Evolutionary conservation across 2,888 invertebrate species (phyloP), one percentile per base, ranked within the genome.

Genomic region (Melinopterus prodromus): DNA sequence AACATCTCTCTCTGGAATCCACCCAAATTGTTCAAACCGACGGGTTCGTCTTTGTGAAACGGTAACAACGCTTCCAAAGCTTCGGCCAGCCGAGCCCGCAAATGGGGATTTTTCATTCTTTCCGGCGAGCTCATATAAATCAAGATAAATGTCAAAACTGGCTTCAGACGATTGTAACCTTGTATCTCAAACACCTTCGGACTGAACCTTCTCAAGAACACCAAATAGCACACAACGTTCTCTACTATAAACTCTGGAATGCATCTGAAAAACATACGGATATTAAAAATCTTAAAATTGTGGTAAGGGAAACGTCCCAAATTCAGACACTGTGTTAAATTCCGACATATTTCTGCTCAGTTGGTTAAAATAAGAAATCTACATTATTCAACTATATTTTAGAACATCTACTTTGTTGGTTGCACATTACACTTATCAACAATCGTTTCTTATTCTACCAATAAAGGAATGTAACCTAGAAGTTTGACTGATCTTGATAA

Each of bases 241-340:
- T 98, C 98, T 76, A 97, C 90, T 69, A 98, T 91, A 87, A 96
- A 95, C 89, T 99, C 98, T 71, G 98, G 98, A 86, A 98, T 92
- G 87, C 95, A 96, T 86, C 95, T 95, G 88, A 78, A 88, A 87
- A 14, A 77, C 6, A 53, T 71, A 80, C 16, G 36, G 71, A 15
- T 12, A 14, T 75, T 75, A 37, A 75, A 16, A 35, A n/a, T 69
- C 15, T 38, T 38, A 35, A 74, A 16, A 75, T 35, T 3, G 26
- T 26, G 2, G 26, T 26, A 26, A n/a, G n/a, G n/a, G n/a, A n/a
- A n/a, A n/a, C n/a, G n/a, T n/a, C n/a, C n/a, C n/a, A n/a, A n/a
- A n/a, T n/a, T n/a, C n/a, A n/a, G n/a, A n/a, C n/a, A n/a, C n/a
- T n/a, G n/a, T n/a, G n/a, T n/a, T n/a, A n/a, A n/a, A n/a, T n/a